Base-by-base conservation (phyloP, 2,888 invertebrate species). In the Noctuana brunneofusca region DNA sequence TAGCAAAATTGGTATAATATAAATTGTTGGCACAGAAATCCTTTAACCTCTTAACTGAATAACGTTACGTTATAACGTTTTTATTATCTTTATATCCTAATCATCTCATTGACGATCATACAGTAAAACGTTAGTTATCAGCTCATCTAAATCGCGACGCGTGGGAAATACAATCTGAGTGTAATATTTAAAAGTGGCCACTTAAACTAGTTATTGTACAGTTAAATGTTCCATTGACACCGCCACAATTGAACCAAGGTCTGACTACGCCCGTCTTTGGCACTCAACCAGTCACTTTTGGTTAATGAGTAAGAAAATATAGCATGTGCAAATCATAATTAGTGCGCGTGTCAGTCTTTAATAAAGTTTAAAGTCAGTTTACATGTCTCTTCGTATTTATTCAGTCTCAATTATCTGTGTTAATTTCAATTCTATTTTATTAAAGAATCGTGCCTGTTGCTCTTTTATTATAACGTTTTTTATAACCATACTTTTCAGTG, bases 181-280 rank as follows among this genome's bases (percentile, higher is more conserved):
- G 20, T 55, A 41, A 62, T 55, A 55, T 55, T 55, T 62, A 62
- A 62, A 55, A 62, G 49, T 59, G 46, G 20, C 16, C 18, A 62
- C 49, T 62, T 55, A 38, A 55, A 54, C 55, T 35, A 64, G 64
- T 68, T 63, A 66, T 65, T 58, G 49, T 63, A 75, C 71, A 69
- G 70, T 69, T 73, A 73, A 75, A 74, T 72, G 53, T 20, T 49
- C 55, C 49, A 75, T 76, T 80, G 78, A 80, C 79, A 77, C 75
- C 75, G 75, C 71, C 75, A 73, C 69, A 68, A 68, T 68, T 55
- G 63, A 69, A 55, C 69, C 83, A 84, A 85, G 84, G 84, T 76
- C 80, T 71, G 76, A 72, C 80, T 74, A 74, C 77, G 78, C 79
- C 80, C 75, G 56, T 64, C 58, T 62, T 62, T 55, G 54, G 62